Percentiles rank a stretch among this genome's conserved stretches.
Conservation (phyloP, 92 coral and sea anemone species). For the Meandrina meandrites region DNA sequence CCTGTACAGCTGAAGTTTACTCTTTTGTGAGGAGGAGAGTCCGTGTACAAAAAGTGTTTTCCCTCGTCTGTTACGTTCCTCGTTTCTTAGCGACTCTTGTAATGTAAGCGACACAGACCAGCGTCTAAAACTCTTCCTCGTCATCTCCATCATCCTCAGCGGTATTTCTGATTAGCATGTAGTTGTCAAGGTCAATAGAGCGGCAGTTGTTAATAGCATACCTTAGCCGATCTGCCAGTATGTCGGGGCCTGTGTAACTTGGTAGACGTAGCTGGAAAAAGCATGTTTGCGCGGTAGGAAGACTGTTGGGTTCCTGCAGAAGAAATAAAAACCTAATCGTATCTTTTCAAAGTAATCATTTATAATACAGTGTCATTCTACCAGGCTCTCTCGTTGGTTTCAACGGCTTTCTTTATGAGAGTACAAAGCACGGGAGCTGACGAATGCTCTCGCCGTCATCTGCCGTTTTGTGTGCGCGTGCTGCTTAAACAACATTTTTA, state of each 20-base stretch:
- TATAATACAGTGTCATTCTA: no score
- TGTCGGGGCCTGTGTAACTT: constrained; percentile 74
- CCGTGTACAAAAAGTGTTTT: background rate
- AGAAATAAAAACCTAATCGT: no score
- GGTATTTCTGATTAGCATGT: constrained; percentile 84
- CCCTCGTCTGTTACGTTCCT: background rate
- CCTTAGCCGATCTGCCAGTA: constrained; percentile 77
- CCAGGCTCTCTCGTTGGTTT: no score
- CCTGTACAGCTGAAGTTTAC: background rate
- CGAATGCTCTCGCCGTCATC: no score
- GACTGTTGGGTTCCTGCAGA: constrained; percentile 75
- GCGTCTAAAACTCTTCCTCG: constrained; percentile 36
- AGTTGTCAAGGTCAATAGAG: constrained; percentile 86
- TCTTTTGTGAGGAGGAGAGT: background rate
- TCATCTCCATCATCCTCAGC: constrained; percentile 78
- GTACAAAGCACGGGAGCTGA: no score
- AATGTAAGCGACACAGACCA: no score
- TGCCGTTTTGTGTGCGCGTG: no score
- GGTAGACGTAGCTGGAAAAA: constrained; percentile 91
- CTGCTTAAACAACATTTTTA: no score
- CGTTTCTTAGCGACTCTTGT: background rate
- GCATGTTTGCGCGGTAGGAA: constrained; percentile 89
- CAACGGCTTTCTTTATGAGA: no score
- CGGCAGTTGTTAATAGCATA: constrained; percentile 93
- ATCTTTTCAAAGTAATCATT: no score